These are phyloP conservation scores for Sericinus montela DNA, from an alignment of 2,888 invertebrate genomes.

Conservation along the genomic window DNA sequence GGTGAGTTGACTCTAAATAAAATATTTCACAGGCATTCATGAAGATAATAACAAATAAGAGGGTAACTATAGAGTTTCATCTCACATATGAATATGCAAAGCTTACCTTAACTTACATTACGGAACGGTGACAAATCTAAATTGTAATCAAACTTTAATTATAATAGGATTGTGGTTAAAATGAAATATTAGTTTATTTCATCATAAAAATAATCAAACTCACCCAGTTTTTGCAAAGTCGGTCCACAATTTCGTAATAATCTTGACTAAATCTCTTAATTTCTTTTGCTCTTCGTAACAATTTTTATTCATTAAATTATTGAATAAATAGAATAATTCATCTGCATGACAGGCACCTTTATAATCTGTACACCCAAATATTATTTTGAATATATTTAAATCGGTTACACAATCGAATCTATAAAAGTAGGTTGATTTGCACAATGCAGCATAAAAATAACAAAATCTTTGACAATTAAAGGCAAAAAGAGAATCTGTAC, in stretches of 20 bases:
- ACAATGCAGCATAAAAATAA: constrained; percentile 22
- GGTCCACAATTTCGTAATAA: constrained; percentile 62
- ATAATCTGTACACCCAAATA: constrained; percentile 14
- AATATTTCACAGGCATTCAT: too few species aligned
- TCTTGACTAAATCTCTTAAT: constrained; percentile 43
- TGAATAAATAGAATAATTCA: constrained; percentile 53
- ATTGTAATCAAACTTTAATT: too few species aligned
- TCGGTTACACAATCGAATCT: constrained; percentile 34
- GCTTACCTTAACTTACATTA: too few species aligned
- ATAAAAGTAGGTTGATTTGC: constrained; percentile 27
- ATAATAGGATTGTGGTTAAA: too few species aligned
- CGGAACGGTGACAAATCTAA: too few species aligned
- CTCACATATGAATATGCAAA: too few species aligned
- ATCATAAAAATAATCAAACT: constrained; percentile 26
- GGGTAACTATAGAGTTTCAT: too few species aligned
- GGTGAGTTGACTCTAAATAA: too few species aligned
- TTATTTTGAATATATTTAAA: constrained; percentile 31
- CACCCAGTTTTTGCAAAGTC: constrained; percentile 68
- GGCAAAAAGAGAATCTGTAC: constrained; percentile 29
- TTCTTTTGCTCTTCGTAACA: constrained; percentile 41
- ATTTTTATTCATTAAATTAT: constrained; percentile 38
- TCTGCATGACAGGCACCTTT: constrained; percentile 55
- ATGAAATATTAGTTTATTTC: too few species aligned
- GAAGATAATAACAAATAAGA: too few species aligned
- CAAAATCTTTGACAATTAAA: constrained; percentile 30